Evolutionary conservation across 1,140 invertebrate genomes (phyloP), one percentile per base, ranked within the genome.

Genomic region (Stegodyphus mimosarum): DNA sequence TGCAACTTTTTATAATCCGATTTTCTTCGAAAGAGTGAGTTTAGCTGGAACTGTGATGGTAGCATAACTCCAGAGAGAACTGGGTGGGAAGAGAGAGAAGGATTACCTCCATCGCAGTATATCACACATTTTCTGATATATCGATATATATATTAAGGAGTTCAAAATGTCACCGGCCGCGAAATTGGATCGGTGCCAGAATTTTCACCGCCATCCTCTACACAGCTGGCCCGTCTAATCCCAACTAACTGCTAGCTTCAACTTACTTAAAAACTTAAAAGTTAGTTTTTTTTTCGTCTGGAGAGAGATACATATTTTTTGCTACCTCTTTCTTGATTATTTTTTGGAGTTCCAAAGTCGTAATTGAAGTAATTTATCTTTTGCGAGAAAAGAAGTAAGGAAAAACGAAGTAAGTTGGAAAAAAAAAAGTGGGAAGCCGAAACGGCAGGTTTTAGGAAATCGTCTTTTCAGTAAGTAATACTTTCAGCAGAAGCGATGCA

Each of bases 321-420:
- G 69, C 48, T 48, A n/a, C 33, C 17, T n/a, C 51, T 11, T 48
- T 10, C 52, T 79, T 79, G 77, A 79, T 79, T 79, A 79, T 79
- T 79, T 79, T 79, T 79, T 70, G 64, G 67, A 79, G 67, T 79
- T 79, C 67, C 77, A 70, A 70, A 79, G 77, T 70, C 67, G 77
- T 79, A 79, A 79, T 79, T 79, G 77, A 79, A 79, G 77, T 79
- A 79, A 79, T 79, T 79, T 79, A 79, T 79, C 77, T 79, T 79
- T 79, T 75, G 53, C n/a, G 15, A 17, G 66, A 52, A 70, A 55
- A 79, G 70, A 66, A 33, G 33, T 33, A 33, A 33, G 33, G 33
- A 33, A 33, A 33, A 33, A 33, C 33, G 33, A 33, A 33, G 33
- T 33, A 79, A 79, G 67, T 70, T 51, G 4, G n/a, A 17, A 51